Conservation (phyloP, 1,140 invertebrate genomes). For the Linepithema humile region DNA sequence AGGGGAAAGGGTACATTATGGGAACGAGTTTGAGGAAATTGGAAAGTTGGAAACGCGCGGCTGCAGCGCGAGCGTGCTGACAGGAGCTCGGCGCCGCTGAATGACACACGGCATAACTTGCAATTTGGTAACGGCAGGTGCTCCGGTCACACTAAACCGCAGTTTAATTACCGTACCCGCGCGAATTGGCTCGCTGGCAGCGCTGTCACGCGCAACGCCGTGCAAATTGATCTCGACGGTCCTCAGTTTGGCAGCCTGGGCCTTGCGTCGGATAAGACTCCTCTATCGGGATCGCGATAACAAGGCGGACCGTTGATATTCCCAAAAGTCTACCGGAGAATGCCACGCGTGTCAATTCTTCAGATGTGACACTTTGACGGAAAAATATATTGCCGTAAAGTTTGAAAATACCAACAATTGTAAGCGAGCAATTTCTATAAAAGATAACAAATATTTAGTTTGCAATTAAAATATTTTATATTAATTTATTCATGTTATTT, state of each 20-base stretch:
- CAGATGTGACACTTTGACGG: background rate
- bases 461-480: background rate
- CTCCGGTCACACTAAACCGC: slow-evolving; percentile 81
- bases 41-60: slow-evolving; percentile 4
- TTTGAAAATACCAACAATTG: background rate
- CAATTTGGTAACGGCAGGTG: slow-evolving; percentile 81
- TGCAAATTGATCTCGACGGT: slow-evolving; percentile 80
- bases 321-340: background rate
- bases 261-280: slow-evolving; percentile 33
- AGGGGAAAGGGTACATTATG: background rate
- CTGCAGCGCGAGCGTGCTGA: background rate
- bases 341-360: background rate
- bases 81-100: slow-evolving; percentile 65
- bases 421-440: background rate
- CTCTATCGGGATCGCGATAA: slow-evolving; percentile 58
- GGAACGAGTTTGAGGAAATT: slow-evolving; percentile 22
- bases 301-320: slow-evolving; percentile 17
- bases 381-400: background rate
- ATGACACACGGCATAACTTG: slow-evolving; percentile 81
- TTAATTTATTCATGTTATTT: background rate
- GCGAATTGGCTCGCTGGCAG: slow-evolving; percentile 79
- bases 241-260: slow-evolving; percentile 38
- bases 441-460: background rate
- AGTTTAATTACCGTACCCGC: slow-evolving; percentile 83
- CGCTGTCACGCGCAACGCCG: slow-evolving; percentile 79